A percentile compares a stretch with the other conserved stretches of the same genome.
These are phyloP conservation scores for Syrphus vitripennis DNA, from an alignment of 2,888 invertebrate genomes.

Conservation along the genomic window DNA sequence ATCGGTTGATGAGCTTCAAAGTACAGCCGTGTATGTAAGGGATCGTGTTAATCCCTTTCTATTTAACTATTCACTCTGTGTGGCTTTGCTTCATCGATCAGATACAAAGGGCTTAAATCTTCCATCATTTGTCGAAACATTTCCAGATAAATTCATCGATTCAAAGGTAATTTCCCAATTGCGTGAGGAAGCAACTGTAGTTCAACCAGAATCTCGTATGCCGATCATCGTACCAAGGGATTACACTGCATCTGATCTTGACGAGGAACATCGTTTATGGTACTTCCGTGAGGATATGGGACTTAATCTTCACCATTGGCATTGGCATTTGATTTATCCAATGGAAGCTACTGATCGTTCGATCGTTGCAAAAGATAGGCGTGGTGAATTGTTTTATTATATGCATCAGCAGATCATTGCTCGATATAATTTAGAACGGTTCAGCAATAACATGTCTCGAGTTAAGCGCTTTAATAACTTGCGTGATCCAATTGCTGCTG, in stretches of 20 bases:
- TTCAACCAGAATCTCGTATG: conserved; percentile 85
- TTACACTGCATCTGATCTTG: conserved; percentile 88
- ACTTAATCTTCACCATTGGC: conserved; percentile 83
- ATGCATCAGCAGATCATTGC: conserved; percentile 86
- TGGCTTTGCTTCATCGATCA: conserved; percentile 86
- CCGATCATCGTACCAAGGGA: conserved; percentile 84
- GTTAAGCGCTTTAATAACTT: conserved; percentile 86
- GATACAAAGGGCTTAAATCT: conserved; percentile 84
- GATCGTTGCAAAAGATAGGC: conserved; percentile 85
- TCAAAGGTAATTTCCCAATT: conserved; percentile 84
- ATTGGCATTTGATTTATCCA: conserved; percentile 87
- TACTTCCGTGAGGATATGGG: conserved; percentile 83
- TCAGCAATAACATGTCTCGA: conserved; percentile 87
- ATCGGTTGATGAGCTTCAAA: conserved; percentile 86
- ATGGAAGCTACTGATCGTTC: conserved; percentile 84
- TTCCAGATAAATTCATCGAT: conserved; percentile 86
- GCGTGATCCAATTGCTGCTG: conserved; percentile 87
- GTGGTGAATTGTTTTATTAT: conserved; percentile 91
- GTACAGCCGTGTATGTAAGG: conserved; percentile 86
- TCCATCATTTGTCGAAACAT: conserved; percentile 85
- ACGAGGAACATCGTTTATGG: conserved; percentile 87
- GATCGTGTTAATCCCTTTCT: conserved; percentile 90
- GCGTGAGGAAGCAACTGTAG: conserved; percentile 83
- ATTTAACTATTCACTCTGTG: conserved; percentile 90
- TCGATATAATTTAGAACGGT: conserved; percentile 89